Percentiles rank a stretch among this genome's conserved stretches.
Evolutionary conservation across 53 echinoderm and acorn worm species (phyloP).

Genomic region (Patiria pectinifera): DNA sequence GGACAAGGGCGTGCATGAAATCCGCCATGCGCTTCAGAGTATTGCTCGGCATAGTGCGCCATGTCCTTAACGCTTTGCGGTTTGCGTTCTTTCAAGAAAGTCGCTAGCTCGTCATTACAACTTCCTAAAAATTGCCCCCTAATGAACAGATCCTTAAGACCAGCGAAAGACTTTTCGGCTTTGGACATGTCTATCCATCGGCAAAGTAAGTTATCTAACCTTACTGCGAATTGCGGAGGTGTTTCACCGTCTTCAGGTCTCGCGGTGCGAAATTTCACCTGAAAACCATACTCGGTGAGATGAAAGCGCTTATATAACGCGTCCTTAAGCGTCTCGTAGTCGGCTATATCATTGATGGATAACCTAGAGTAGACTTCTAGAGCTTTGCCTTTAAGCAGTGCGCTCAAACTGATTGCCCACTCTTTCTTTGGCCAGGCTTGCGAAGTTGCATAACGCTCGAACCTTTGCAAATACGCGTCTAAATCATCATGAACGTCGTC

Average conservation of each 20-base stretch:
- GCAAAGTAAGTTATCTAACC: conserved; percentile 14
- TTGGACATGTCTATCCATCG: conserved; percentile 48
- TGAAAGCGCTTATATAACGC: conserved; percentile 38
- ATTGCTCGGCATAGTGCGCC: conserved; percentile 42
- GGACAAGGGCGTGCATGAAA: background rate
- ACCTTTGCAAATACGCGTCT: conserved; percentile 37
- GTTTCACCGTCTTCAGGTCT: conserved; percentile 27
- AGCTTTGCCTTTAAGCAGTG: conserved; percentile 24
- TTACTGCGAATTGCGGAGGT: conserved; percentile 3
- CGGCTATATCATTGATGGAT: background rate
- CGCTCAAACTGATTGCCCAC: conserved; percentile 36
- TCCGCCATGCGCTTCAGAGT: conserved; percentile 45
- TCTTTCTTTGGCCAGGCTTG: conserved; percentile 11
- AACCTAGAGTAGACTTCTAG: conserved; percentile 20
- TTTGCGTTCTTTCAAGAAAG: conserved; percentile 55
- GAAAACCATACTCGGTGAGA: conserved; percentile 40
- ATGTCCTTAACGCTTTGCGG: conserved; percentile 18
- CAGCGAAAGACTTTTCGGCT: background rate
- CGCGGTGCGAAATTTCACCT: conserved; percentile 30
- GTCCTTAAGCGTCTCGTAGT: conserved; percentile 35
- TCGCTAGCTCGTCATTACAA: conserved; percentile 22
- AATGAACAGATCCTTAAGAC: conserved; percentile 23
- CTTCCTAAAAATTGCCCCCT: conserved; percentile 39
- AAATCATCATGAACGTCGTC: conserved; percentile 37
- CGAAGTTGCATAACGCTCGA: conserved; percentile 31